Evolutionary conservation across 2,888 invertebrate species (phyloP), one percentile per base, ranked within the genome.

Genomic region (Molorchus minor): DNA sequence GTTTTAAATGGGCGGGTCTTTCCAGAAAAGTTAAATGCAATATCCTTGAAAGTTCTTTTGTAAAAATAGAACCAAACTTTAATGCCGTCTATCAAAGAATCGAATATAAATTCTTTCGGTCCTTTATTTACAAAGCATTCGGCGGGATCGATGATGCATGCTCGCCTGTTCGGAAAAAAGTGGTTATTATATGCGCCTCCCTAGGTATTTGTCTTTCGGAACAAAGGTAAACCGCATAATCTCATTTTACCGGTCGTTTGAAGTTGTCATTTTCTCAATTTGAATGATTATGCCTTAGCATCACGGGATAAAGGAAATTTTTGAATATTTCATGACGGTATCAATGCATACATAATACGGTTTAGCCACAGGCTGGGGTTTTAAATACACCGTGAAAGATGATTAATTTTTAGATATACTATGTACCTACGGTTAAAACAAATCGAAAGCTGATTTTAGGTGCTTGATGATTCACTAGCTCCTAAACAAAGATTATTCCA

Each of bases 261-360:
- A 71, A 66, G 66, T 67, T 64, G 66, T 65, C 68, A 61, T 69
- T 65, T 66, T 67, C 60, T 53, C 68, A 70, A 70, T 71, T 71
- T 69, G 56, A 47, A 40, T 60, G 52, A 67, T 65, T 67, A 62
- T 41, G 56, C 56, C 46, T 25, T 36, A 20, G 25, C 36, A 12
- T 20, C 17, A 19, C 44, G 20, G 51, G 30, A 44, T 46, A 58
- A 56, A 51, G 44, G 41, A 29, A 16, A 19, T 45, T 47, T 54
- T 58, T 67, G 52, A 62, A 67, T 63, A 67, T 62, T 69, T 66
- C 41, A 70, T 66, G 61, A 44, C 29, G 30, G 30, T 17, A 52
- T 49, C 60, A 55, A 61, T 65, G 54, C 58, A 58, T 53, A 57
- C n/a, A n/a, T n/a, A 49, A 63, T 59, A 56, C 54, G 17, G 45